Evolutionary conservation across 2,113 vertebrate species (phyloP).

Genomic region (Emydocephalus ijimae): DNA sequence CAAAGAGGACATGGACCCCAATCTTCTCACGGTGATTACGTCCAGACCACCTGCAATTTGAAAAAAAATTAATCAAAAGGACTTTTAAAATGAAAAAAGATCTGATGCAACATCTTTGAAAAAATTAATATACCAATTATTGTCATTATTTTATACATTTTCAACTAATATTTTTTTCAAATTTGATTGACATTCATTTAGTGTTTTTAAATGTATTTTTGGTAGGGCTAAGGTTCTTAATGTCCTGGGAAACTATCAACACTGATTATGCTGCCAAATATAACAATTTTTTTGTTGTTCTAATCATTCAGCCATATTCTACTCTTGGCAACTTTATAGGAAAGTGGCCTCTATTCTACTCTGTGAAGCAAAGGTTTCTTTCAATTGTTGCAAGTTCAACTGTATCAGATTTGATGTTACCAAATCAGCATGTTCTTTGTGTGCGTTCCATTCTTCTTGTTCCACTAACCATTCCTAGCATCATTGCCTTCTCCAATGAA

Average conservation of each 20-base stretch:
- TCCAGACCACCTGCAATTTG: conserved; percentile 89
- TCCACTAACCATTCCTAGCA: not conserved
- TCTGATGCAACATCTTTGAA: not conserved
- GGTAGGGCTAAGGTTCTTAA: not conserved
- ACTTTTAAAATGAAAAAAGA: not conserved
- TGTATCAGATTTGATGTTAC: not conserved
- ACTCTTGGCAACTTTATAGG: not conserved
- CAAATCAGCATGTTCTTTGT: not conserved
- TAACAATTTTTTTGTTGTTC: not conserved
- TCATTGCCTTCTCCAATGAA: not conserved
- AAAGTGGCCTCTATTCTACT: not conserved
- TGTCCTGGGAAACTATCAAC: not conserved
- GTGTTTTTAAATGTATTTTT: not conserved
- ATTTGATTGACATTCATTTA: not conserved
- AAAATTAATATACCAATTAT: not conserved
- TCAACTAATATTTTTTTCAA: not conserved
- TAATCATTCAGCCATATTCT: not conserved
- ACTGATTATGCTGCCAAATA: not conserved
- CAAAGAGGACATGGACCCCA: conserved; percentile 96
- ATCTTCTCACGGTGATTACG: conserved; percentile 99
- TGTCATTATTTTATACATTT: rapidly evolving
- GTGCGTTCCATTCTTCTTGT: not conserved
- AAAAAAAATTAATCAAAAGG: conserved; percentile 26
- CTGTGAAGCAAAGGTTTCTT: not conserved
- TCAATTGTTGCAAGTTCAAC: not conserved